Percentiles rank a stretch among this genome's conserved stretches.
phyloP scores from a whole-genome alignment of 2,888 invertebrate species.

The Arrhopalites spinosus region DNA sequence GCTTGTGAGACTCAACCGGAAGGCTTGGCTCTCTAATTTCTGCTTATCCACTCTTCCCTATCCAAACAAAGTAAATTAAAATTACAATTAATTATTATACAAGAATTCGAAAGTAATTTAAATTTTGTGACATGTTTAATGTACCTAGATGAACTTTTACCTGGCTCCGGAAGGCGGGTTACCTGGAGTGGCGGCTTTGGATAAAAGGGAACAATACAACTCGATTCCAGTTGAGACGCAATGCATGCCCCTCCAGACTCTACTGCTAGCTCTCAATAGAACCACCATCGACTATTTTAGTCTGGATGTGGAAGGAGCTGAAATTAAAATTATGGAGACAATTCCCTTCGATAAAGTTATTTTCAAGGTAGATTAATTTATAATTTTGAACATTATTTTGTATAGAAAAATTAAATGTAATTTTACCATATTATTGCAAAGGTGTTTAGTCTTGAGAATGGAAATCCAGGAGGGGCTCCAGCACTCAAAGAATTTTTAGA shows the following conservation, averaged over 20 bases:
- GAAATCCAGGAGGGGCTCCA: too few relatives aligned
- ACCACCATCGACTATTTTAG: neutral
- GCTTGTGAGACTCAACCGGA: neutral
- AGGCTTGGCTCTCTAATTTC: neutral
- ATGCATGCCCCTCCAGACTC: neutral
- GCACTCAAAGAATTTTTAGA: too few relatives aligned
- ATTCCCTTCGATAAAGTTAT: constrained; percentile 3
- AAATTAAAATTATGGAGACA: neutral
- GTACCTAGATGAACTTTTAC: neutral
- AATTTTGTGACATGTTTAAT: neutral
- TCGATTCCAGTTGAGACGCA: neutral
- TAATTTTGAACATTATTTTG: too few relatives aligned
- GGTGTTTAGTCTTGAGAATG: too few relatives aligned
- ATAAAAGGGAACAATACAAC: neutral
- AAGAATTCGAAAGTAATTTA: neutral
- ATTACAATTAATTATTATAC: neutral
- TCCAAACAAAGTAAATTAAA: neutral
- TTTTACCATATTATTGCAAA: too few relatives aligned
- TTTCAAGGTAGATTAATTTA: neutral
- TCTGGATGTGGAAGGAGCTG: neutral
- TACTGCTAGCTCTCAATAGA: neutral
- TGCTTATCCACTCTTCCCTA: neutral
- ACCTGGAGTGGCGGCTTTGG: neutral
- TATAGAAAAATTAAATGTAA: too few relatives aligned
- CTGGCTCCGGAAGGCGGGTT: neutral